Base-by-base conservation (phyloP, 2,113 vertebrate genomes). In the Gopherus evgoodei region DNA sequence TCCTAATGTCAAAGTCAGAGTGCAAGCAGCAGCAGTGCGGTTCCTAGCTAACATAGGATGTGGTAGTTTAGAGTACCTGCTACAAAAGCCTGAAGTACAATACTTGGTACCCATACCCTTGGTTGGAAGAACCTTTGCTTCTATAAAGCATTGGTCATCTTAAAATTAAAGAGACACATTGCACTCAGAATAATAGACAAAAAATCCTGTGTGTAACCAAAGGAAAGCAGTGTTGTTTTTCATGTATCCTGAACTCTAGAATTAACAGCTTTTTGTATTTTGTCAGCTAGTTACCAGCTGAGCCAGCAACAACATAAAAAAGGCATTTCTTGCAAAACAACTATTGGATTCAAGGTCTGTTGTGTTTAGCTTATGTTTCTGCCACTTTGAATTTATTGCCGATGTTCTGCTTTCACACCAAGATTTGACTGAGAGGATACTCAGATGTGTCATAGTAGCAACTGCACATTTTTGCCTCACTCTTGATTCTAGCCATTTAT, bases 341-440 rank as follows among this genome's bases (percentile, higher is more conserved):
- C 0, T 83, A 35, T 59, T 0, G 81, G 44, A 11, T 93, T 84
- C 91, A 72, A 95, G 93, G 84, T 5, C 52, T 88, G 49, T 94
- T 47, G 69, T 81, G 88, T 7, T 87, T 89, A 96, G 87, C 31
- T 86, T 86, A 65, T 90, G 11, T 87, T 94, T 87, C 91, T 93
- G 83, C 91, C 81, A 76, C 81, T 92, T 91, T 22, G 69, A 84
- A 50, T 17, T 49, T 88, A 90, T 25, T 54, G 49, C 50, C 47
- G 16, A 13, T 83, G 44, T 81, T 83, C 87, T 84, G 59, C 85
- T 92, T 95, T 79, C 59, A 87, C 54, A 86, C 53, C 82, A 13
- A 83, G 29, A 85, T 65, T 81, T 69, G 93, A 83, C 57, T 22
- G n/a, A 94, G 80, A 82, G 81, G 62, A 9, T 88, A 56, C 17